phyloP scores from a whole-genome alignment of 2,888 invertebrate species.

The Agrochola litura region DNA sequence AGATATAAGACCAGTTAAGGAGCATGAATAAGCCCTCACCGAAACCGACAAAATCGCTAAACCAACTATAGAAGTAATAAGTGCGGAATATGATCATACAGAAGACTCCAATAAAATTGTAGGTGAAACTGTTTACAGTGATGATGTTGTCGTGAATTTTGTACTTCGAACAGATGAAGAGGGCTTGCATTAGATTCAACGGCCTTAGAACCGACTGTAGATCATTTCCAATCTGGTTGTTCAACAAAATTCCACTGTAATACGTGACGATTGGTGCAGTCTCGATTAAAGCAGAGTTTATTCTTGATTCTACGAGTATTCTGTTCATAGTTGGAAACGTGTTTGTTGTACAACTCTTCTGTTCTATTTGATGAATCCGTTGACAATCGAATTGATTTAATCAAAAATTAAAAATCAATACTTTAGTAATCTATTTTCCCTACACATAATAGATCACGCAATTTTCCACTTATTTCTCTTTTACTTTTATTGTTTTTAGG shows the following conservation, averaged over 20 bases:
- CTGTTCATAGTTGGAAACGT: background rate
- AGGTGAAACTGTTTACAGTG: slow-evolving; percentile 10
- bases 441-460: no score
- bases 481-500: no score
- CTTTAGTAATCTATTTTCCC: background rate
- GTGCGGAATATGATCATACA: background rate
- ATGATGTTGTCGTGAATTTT: slow-evolving; percentile 11
- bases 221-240: slow-evolving; percentile 16
- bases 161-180: slow-evolving; percentile 34
- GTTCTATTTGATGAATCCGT: background rate
- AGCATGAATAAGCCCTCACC: background rate
- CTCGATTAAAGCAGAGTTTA: background rate
- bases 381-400: background rate
- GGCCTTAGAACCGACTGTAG: slow-evolving; percentile 37
- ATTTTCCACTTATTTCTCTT: no score
- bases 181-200: slow-evolving; percentile 24
- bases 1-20: background rate
- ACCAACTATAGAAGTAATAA: background rate
- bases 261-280: no score
- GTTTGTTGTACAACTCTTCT: background rate
- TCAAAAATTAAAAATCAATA: background rate
- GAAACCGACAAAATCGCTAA: background rate
- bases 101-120: slow-evolving; percentile 20
- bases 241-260: background rate
- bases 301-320: background rate